These are phyloP conservation scores for Sarcophaga rosellei DNA, from an alignment of 2,888 invertebrate genomes.

Conservation along the genomic window DNA sequence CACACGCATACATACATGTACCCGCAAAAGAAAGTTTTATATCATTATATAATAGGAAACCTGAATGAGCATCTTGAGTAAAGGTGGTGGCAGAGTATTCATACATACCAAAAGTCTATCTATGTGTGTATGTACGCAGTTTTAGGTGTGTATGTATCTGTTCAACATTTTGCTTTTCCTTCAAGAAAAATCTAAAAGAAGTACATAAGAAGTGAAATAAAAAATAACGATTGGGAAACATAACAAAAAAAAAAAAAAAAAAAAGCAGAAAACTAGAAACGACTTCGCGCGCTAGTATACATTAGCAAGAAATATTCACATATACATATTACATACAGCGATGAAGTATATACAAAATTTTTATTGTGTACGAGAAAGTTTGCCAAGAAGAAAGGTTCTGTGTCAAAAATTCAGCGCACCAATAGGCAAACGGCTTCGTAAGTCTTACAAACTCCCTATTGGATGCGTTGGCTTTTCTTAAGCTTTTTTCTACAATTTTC, in stretches of 20 bases:
- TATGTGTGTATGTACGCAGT: not conserved
- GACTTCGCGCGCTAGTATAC: conserved; percentile 39
- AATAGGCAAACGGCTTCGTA: conserved; percentile 54
- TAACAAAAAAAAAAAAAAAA: conserved; percentile 14
- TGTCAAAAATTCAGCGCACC: conserved; percentile 48
- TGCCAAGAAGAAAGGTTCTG: conserved; percentile 26
- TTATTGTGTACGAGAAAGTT: not conserved
- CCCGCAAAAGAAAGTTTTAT: too few species aligned
- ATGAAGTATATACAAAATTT: not conserved
- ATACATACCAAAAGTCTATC: too few species aligned
- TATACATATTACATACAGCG: not conserved
- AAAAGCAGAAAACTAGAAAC: conserved; percentile 1
- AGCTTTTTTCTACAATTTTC: conserved; percentile 29
- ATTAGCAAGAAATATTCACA: not conserved
- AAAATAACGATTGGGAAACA: conserved; percentile 18
- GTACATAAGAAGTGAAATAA: conserved; percentile 17
- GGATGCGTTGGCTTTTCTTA: conserved; percentile 51
- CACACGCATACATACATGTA: too few species aligned
- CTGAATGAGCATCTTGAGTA: too few species aligned
- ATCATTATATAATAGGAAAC: too few species aligned
- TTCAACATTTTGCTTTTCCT: not conserved
- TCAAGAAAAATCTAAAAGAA: conserved; percentile 21
- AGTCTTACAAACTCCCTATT: conserved; percentile 54
- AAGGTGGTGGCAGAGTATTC: too few species aligned
- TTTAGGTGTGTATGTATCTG: not conserved